Base-by-base conservation (phyloP, 2,888 invertebrate genomes). In the Plebejus argus region DNA sequence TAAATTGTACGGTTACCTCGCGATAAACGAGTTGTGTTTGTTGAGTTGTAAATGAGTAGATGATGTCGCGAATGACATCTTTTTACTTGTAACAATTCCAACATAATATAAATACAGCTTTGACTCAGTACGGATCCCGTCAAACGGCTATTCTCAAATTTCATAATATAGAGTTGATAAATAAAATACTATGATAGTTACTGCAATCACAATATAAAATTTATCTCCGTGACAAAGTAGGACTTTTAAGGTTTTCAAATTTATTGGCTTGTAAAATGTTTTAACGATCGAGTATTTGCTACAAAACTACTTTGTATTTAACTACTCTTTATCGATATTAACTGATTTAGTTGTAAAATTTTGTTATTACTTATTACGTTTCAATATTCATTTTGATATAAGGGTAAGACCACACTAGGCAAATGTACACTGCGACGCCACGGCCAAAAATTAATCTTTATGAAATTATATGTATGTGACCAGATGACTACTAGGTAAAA, bases 251-350 rank as follows among this genome's bases (percentile, higher is more conserved):
- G 28, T 28, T 66, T 66, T 66, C 15, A 66, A 66, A 66, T 66
- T 66, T 66, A 66, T 66, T 66, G 66, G 66, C 66, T 66, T 66
- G 66, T 66, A 66, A 66, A 66, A 33, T 66, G 66, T 12, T 66
- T 28, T 28, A 66, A 66, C 66, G 66, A 66, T 66, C 28, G 23
- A 66, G 15, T 66, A 66, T 66, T 66, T 66, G 66, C 66, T 6
- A 66, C 66, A 66, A 66, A 66, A 33, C 74, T 15, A 74, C 74
- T 74, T 49, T 74, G 74, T 74, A 53, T 74, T 74, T 74, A 53
- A 74, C 49, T 23, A 39, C 45, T 49, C 10, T 23, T 66, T 66
- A 33, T 33, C 66, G 15, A 28, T 33, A 28, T 66, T 28, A 33
- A 5, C 28, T 28, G 28, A 66, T 28, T 28, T 7, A 5, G 0